Percentiles rank a stretch among this genome's conserved stretches.
phyloP scores from a whole-genome alignment of 2,113 vertebrate genomes.

The Neolamprologus sp. region DNA sequence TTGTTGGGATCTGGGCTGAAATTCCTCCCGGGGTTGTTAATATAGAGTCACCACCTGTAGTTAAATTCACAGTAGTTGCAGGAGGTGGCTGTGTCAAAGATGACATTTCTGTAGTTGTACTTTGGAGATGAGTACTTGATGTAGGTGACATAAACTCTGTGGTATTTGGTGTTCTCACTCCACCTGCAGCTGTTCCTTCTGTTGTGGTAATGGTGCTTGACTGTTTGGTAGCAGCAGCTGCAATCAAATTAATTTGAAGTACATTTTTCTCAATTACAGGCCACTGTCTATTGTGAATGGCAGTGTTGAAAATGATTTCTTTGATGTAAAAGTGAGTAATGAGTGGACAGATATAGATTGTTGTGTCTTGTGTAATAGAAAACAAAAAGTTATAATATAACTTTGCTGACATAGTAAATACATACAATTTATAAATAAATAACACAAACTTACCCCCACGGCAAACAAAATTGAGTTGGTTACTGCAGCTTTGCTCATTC shows the following conservation, averaged over 20 bases:
- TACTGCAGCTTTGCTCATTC: conserved; percentile 24
- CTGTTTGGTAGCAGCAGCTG: neutral
- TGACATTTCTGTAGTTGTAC: neutral
- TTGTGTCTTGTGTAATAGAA: neutral
- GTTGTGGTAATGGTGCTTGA: neutral
- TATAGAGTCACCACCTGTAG: neutral
- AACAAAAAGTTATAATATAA: neutral
- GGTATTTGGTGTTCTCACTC: neutral
- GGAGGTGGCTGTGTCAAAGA: neutral
- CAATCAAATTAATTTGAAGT: neutral
- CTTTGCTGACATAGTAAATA: neutral
- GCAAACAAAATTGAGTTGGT: conserved; percentile 27
- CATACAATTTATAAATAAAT: neutral
- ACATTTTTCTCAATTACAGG: neutral
- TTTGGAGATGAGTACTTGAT: neutral
- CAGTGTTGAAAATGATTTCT: neutral
- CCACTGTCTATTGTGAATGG: neutral
- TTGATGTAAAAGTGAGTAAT: neutral
- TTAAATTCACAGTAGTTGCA: neutral
- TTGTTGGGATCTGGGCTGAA: neutral
- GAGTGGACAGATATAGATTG: neutral
- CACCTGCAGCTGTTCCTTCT: neutral
- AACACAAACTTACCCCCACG: conserved; percentile 27
- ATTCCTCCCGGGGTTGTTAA: neutral
- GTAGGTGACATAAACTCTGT: neutral